A percentile compares a stretch with the other conserved stretches of the same genome.
These are phyloP conservation scores for Sebastes matsubarae DNA, from an alignment of 2,797 vertebrate species.

Conservation along the genomic window DNA sequence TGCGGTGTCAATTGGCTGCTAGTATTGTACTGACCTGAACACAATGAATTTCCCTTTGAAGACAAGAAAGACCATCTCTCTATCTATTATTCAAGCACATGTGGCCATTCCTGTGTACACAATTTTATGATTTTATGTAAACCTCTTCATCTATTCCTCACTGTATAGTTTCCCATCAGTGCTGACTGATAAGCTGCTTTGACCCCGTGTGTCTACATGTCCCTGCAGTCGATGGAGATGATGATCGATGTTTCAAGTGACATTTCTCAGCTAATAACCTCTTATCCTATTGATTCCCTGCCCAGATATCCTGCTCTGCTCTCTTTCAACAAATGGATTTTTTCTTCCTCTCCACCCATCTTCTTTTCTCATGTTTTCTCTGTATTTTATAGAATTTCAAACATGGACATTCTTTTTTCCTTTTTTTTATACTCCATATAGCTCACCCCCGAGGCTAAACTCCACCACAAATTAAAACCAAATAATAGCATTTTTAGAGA, in stretches of 20 bases:
- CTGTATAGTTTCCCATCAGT: conserved; percentile 51
- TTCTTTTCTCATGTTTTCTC: conserved; percentile 33
- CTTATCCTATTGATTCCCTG: conserved; percentile 79
- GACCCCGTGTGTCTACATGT: conserved; percentile 68
- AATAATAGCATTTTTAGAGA: conserved; percentile 44
- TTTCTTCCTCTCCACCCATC: conserved; percentile 51
- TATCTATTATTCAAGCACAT: not conserved
- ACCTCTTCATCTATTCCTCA: conserved; percentile 22
- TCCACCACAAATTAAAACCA: conserved; percentile 53
- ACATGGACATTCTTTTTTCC: conserved; percentile 15
- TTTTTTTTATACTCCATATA: conserved; percentile 20
- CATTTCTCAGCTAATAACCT: conserved; percentile 81
- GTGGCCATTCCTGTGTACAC: not conserved
- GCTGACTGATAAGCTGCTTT: conserved; percentile 62
- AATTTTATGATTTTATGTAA: conserved; percentile 13
- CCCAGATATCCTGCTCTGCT: conserved; percentile 65
- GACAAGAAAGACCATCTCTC: not conserved
- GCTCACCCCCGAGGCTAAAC: conserved; percentile 27
- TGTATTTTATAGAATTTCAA: conserved; percentile 41
- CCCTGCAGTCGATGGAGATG: conserved; percentile 69
- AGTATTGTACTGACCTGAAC: too few relatives aligned
- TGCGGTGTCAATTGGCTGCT: not conserved
- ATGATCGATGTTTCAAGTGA: conserved; percentile 79
- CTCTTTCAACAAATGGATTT: conserved; percentile 73
- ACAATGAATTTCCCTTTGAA: not conserved